Evolutionary conservation across 2,797 vertebrate species (phyloP).

Genomic region (Remorina albescens): DNA sequence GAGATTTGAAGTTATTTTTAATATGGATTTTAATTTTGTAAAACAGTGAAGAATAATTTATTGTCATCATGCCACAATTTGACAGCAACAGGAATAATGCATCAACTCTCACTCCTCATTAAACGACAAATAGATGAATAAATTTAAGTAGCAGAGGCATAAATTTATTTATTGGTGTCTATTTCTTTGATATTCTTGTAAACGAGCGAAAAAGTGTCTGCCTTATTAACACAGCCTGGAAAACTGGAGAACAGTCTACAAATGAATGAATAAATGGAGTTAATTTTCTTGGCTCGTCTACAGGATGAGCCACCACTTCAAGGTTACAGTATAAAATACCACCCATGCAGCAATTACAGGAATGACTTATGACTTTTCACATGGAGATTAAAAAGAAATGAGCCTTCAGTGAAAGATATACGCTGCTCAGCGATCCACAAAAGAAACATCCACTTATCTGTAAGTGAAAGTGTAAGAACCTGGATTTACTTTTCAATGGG

Average conservation of each 20-base stretch:
- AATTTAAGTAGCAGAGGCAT: neutral
- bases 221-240: neutral
- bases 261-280: neutral
- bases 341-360: too few species aligned
- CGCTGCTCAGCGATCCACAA: neutral
- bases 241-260: neutral
- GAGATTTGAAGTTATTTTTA: neutral
- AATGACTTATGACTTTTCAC: too few species aligned
- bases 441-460: neutral
- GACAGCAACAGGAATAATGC: neutral
- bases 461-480: neutral
- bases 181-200: slow-evolving; percentile 1
- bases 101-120: neutral
- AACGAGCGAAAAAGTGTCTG: neutral
- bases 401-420: neutral
- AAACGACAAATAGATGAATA: neutral
- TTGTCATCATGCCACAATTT: neutral
- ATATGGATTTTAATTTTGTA: neutral
- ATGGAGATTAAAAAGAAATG: neutral
- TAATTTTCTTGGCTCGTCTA: neutral
- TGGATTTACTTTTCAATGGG: too few species aligned
- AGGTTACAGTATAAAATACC: too few species aligned
- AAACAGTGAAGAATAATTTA: neutral
- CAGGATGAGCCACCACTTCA: too few species aligned
- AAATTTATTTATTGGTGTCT: neutral